Percentiles rank a stretch among this genome's conserved stretches.
Conservation (phyloP, 2,797 vertebrate genomes). For the Alcedo atthis region DNA sequence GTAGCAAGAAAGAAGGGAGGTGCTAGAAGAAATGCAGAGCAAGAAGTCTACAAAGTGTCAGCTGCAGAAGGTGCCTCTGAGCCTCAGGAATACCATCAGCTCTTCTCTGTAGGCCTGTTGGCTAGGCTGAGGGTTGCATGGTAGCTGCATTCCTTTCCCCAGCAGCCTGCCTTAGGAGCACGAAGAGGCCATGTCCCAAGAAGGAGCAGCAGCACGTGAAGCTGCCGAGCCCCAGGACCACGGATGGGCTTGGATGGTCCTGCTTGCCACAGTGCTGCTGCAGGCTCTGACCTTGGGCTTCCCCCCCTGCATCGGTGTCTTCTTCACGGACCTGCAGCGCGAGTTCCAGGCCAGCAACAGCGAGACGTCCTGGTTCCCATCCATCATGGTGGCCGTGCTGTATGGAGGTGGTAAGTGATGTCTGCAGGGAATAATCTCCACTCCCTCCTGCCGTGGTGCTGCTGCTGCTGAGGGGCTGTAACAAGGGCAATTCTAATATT, state of each 20-base stretch:
- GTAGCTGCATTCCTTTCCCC: slow-evolving; percentile 39
- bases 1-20: neutral
- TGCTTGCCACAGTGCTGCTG: slow-evolving; percentile 83
- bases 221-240: slow-evolving; percentile 76
- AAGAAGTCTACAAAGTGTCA: neutral
- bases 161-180: neutral
- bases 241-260: slow-evolving; percentile 93
- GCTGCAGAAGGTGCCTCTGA: neutral
- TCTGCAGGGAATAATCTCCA: neutral
- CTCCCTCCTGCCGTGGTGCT: neutral
- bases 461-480: neutral
- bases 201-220: neutral
- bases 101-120: neutral
- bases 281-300: slow-evolving; percentile 89
- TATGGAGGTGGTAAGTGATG: slow-evolving; percentile 87
- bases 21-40: slow-evolving; percentile 13
- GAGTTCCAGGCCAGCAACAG: slow-evolving; percentile 92
- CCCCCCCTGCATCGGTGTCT: slow-evolving; percentile 87
- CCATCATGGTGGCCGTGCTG: slow-evolving; percentile 89
- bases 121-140: neutral
- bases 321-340: slow-evolving; percentile 90
- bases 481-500: rapidly evolving
- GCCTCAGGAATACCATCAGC: neutral
- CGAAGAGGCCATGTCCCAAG: slow-evolving; percentile 23
- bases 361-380: slow-evolving; percentile 93